Conservation (phyloP, 2,888 invertebrate genomes). For the Neria commutata region DNA sequence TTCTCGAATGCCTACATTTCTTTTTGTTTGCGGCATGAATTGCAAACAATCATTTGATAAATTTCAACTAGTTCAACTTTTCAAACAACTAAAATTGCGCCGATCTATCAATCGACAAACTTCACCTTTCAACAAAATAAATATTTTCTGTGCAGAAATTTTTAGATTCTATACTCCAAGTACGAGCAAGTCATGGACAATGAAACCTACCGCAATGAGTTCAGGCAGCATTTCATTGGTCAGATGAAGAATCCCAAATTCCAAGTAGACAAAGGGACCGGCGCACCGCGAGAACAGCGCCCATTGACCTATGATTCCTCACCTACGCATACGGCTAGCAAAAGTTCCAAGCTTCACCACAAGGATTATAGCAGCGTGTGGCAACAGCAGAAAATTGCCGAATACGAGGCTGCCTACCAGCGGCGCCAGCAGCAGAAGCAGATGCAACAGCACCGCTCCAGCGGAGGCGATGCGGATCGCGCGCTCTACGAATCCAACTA, state of each 20-base stretch:
- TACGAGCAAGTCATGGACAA: conserved; percentile 15
- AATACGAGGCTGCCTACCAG: neutral
- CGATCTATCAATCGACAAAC: conserved; percentile 19
- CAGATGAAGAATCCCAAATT: conserved; percentile 23
- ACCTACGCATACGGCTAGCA: neutral
- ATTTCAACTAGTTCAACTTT: conserved; percentile 5
- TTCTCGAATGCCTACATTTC: too few relatives aligned
- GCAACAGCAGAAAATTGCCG: conserved; percentile 14
- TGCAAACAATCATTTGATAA: neutral
- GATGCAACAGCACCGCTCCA: neutral
- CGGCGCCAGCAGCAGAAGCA: too few relatives aligned
- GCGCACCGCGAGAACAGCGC: too few relatives aligned
- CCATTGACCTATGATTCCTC: neutral
- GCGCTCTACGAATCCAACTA: conserved; percentile 9
- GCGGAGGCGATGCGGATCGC: conserved; percentile 37
- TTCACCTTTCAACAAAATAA: conserved; percentile 16
- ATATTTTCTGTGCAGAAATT: conserved; percentile 15
- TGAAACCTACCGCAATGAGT: conserved; percentile 22
- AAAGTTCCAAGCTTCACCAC: conserved; percentile 14
- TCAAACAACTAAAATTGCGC: conserved; percentile 10
- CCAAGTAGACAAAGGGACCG: conserved; percentile 21
- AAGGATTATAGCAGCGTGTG: too few relatives aligned
- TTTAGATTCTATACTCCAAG: neutral
- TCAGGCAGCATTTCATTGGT: conserved; percentile 29
- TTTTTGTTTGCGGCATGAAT: neutral